These are phyloP conservation scores for Carassius carassius DNA, from an alignment of 2,113 vertebrate species.

Conservation along the genomic window DNA sequence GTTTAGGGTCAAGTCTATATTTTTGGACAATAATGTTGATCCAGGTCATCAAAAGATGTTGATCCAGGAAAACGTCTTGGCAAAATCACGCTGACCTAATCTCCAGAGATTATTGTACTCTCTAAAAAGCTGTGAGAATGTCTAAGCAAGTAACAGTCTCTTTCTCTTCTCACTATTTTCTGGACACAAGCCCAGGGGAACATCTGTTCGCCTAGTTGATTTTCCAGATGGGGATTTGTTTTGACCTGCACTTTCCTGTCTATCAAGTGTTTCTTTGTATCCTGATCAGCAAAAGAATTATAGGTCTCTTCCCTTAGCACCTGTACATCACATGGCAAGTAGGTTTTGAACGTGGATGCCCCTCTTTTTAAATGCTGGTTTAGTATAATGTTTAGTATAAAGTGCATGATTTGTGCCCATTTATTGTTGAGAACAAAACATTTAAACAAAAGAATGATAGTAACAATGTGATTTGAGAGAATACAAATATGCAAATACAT, in stretches of 20 bases:
- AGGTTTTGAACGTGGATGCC: neutral
- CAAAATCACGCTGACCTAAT: neutral
- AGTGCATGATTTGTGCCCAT: neutral
- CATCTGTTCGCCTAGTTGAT: slow-evolving; percentile 61
- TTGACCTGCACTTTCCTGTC: slow-evolving; percentile 45
- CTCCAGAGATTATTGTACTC: slow-evolving; percentile 56
- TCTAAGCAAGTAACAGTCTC: slow-evolving; percentile 7
- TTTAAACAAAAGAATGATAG: no score
- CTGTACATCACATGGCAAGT: neutral
- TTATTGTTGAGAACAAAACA: neutral
- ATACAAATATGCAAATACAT: neutral
- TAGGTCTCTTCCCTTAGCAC: neutral
- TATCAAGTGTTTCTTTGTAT: slow-evolving; percentile 50
- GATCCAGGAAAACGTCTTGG: no score
- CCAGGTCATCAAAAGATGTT: no score
- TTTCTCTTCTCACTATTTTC: slow-evolving; percentile 6
- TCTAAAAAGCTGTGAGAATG: slow-evolving; percentile 52
- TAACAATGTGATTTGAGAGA: neutral
- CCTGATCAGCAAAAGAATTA: neutral
- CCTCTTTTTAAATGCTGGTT: neutral
- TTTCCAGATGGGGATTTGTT: slow-evolving; percentile 60
- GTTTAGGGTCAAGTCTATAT: no score
- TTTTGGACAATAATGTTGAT: no score
- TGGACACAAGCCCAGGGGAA: slow-evolving; percentile 56
- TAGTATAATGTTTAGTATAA: neutral